Conservation (phyloP, 37 sponge, comb jelly and placozoan species). For the Chondrilla cf. caribensis region DNA sequence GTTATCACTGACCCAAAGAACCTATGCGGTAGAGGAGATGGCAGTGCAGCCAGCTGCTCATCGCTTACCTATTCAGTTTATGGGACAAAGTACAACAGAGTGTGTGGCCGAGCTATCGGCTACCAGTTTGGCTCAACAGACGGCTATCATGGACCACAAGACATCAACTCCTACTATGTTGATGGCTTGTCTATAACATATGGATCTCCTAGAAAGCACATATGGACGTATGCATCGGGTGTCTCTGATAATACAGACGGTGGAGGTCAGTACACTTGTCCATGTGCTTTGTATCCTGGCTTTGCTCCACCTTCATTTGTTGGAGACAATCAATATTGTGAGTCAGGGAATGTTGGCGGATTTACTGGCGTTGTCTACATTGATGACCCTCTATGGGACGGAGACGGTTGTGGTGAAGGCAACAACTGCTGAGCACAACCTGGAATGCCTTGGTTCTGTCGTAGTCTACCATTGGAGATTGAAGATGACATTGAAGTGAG, state of each 20-base stretch:
- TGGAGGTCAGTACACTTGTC: slow-evolving; percentile 3
- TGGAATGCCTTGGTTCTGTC: slow-evolving; percentile 25
- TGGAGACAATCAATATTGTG: slow-evolving; percentile 1
- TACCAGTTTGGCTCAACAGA: slow-evolving; percentile 8
- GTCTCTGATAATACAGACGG: not conserved
- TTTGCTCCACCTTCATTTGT: slow-evolving; percentile 12
- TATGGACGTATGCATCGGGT: slow-evolving; percentile 14
- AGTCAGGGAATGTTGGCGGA: slow-evolving; percentile 11
- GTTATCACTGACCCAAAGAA: not conserved
- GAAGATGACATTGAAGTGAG: slow-evolving; percentile 21
- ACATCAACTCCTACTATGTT: slow-evolving; percentile 21
- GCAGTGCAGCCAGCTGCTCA: not conserved
- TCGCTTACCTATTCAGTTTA: not conserved
- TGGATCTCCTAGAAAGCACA: slow-evolving; percentile 3
- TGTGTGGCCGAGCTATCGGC: slow-evolving; percentile 14
- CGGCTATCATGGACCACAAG: not conserved
- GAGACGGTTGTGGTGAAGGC: slow-evolving; percentile 12
- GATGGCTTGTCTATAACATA: slow-evolving; percentile 19
- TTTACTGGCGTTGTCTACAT: not conserved
- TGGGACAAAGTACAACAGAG: not conserved
- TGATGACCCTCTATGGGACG: slow-evolving; percentile 26
- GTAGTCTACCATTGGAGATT: not conserved
- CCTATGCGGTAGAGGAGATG: not conserved
- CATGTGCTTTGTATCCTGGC: slow-evolving; percentile 10
- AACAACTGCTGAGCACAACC: slow-evolving; percentile 21